Evolutionary conservation across 2,888 invertebrate genomes (phyloP), one percentile per base, ranked within the genome.

Genomic region (Melanostoma scalare): DNA sequence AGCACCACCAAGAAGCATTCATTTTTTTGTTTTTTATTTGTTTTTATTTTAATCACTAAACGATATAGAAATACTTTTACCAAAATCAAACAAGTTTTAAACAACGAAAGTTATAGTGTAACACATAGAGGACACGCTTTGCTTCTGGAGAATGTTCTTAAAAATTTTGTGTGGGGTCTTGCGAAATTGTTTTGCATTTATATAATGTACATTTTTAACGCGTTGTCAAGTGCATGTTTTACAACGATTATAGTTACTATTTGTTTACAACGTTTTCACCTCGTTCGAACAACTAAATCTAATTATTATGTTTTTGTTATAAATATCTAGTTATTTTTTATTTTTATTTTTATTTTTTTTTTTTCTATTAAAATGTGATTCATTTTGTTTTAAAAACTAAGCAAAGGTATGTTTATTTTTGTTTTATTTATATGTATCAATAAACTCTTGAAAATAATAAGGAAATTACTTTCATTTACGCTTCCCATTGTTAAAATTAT

Each of bases 331-430:
- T 31, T 40, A 20, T 20, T 58, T 85, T 73, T 68, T 3, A 48
- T 67, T 67, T 58, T 48, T 60, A 58, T 75, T 67, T 60, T 38
- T 50, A 58, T 72, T 52, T 50, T 44, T 65, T 72, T 53, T 36
- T 79, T 81, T 69, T 75, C 65, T 78, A 71, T 78, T 84, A 75
- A 71, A 85, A 67, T 75, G 75, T 75, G 56, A 78, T 73, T 79
- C 67, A 46, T 60, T 61, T 69, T 60, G 52, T 38, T 77, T 67
- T 50, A 60, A 46, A 52, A 78, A 78, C 81, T 74, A 72, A 56
- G 38, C 44, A 56, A 63, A 74, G 55, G 36, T 53, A 52, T 60
- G n/a, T 60, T 55, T 5, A 50, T 35, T 55, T 53, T 46, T 55
- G 42, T 52, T 53, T 1, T 63, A 48, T 58, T 48, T 52, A 55